phyloP scores from a whole-genome alignment of 2,888 invertebrate genomes.

The Antheraea assamensis region DNA sequence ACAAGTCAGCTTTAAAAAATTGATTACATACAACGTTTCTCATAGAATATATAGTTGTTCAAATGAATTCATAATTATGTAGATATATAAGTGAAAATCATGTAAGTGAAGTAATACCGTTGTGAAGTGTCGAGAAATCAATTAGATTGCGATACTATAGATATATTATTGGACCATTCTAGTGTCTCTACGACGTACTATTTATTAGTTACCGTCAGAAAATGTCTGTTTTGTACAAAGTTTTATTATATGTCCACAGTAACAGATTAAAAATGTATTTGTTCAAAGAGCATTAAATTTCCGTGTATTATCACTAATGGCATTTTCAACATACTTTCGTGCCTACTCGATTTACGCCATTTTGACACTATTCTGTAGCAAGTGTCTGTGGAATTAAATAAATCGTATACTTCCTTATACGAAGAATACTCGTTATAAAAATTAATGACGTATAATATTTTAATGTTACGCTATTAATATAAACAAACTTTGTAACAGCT shows the following conservation, averaged over 20 bases:
- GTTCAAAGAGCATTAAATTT: no score
- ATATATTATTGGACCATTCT: background rate
- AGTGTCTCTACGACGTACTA: background rate
- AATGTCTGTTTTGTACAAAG: no score
- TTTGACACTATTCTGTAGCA: background rate
- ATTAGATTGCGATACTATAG: no score
- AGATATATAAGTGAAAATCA: background rate
- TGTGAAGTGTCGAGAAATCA: background rate
- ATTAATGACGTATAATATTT: background rate
- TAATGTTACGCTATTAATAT: background rate
- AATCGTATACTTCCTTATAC: background rate
- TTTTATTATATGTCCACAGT: no score
- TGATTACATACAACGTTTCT: background rate
- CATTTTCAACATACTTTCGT: background rate
- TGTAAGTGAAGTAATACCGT: background rate
- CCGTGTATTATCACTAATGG: no score
- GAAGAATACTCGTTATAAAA: background rate
- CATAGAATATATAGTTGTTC: background rate
- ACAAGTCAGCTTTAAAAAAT: conserved; percentile 28
- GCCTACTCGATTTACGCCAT: background rate
- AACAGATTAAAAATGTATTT: no score
- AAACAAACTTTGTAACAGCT: background rate
- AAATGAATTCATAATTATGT: background rate
- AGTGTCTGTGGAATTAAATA: background rate
- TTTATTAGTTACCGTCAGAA: no score